Percentiles rank a stretch among this genome's conserved stretches.
These are phyloP conservation scores for Tringa solitaria DNA, from an alignment of 2,113 vertebrate genomes.

Conservation along the genomic window DNA sequence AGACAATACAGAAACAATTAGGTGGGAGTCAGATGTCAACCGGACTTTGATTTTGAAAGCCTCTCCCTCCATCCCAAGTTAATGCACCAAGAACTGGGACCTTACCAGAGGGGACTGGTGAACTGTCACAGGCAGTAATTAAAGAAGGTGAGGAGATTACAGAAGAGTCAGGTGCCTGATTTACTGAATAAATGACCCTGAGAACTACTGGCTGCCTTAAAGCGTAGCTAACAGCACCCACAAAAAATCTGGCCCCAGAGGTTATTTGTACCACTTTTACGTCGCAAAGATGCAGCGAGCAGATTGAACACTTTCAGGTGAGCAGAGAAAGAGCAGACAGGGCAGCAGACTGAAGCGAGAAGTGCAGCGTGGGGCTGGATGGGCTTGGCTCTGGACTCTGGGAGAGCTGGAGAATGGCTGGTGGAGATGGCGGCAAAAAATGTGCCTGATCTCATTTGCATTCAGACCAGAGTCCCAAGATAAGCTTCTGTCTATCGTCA, in stretches of 20 bases:
- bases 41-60: background rate
- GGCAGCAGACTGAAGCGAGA: background rate
- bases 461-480: background rate
- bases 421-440: background rate
- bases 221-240: background rate
- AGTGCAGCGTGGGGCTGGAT: background rate
- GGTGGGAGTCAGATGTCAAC: background rate
- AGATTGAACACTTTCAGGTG: background rate
- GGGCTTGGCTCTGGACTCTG: background rate
- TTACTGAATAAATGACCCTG: background rate
- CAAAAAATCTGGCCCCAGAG: background rate
- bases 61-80: background rate
- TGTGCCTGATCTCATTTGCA: background rate
- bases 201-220: background rate
- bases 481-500: background rate
- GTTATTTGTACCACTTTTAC: background rate
- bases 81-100: background rate
- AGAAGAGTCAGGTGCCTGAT: background rate
- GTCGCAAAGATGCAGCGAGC: accelerated
- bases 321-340: background rate
- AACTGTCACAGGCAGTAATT: background rate
- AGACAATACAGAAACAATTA: background rate
- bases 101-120: background rate
- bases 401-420: background rate
- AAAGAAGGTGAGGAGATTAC: background rate